These are phyloP conservation scores for Morone saxatilis DNA, from an alignment of 2,113 vertebrate genomes.

Conservation along the genomic window DNA sequence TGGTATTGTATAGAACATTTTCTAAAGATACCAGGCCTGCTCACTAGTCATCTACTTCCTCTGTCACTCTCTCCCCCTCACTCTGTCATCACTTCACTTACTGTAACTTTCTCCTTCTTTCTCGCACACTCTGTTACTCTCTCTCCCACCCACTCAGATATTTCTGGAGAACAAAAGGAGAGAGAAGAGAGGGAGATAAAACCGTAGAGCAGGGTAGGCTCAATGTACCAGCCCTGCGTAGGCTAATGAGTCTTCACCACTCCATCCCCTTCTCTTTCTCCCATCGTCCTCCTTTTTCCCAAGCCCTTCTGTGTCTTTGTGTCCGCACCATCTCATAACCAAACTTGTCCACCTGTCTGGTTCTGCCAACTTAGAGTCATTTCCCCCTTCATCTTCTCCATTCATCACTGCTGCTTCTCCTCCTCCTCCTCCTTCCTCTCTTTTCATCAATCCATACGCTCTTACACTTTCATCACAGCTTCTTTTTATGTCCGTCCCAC, in stretches of 20 bases:
- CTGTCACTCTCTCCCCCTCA: constrained; percentile 62
- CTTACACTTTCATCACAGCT: constrained; percentile 47
- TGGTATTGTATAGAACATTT: constrained; percentile 8
- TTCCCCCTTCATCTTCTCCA: constrained; percentile 43
- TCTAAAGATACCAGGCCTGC: constrained; percentile 22
- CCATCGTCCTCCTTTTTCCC: constrained; percentile 23
- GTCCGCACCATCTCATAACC: constrained; percentile 62
- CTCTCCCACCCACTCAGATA: constrained; percentile 76
- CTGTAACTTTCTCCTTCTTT: constrained; percentile 58
- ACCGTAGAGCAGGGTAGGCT: constrained; percentile 57
- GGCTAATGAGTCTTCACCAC: constrained; percentile 75
- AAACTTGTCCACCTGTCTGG: constrained; percentile 62
- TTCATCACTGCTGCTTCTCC: constrained; percentile 31
- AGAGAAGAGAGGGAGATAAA: constrained; percentile 65
- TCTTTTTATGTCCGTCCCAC: constrained; percentile 25
- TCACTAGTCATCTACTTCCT: constrained; percentile 49
- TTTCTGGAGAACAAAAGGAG: constrained; percentile 81
- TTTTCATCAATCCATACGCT: constrained; percentile 40
- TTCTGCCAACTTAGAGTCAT: constrained; percentile 42
- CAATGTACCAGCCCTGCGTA: constrained; percentile 71
- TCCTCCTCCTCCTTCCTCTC: constrained; percentile 39
- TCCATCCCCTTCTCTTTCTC: constrained; percentile 36
- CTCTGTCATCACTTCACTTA: constrained; percentile 71
- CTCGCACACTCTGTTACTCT: constrained; percentile 51
- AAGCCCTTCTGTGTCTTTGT: constrained; percentile 46